Conservation (phyloP, 92 coral and sea anemone genomes). For the Phenganax marumi region DNA sequence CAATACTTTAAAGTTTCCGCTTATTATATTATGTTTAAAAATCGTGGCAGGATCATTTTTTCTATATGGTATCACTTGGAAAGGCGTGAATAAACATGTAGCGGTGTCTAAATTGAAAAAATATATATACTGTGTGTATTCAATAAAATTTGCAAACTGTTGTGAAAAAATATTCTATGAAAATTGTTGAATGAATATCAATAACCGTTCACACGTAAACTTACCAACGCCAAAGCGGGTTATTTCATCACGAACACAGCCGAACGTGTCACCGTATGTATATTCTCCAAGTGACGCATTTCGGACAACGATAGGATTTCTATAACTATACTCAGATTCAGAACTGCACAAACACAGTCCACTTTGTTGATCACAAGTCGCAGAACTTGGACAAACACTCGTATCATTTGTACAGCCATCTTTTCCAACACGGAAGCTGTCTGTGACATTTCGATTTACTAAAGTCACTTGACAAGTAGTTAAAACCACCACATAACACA, state of each 20-base stretch:
- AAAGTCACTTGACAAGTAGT: conserved; percentile 11
- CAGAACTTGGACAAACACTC: background rate
- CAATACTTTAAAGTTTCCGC: too few relatives aligned
- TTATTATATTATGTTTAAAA: background rate
- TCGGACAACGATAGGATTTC: background rate
- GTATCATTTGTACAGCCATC: conserved; percentile 15
- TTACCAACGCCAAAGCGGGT: background rate
- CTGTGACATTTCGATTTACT: conserved; percentile 31
- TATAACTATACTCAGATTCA: background rate
- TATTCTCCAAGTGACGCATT: too few relatives aligned
- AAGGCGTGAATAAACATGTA: conserved; percentile 4
- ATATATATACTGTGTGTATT: background rate
- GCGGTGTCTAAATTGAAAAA: background rate
- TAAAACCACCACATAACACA: background rate
- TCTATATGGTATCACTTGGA: conserved; percentile 21
- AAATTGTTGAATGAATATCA: too few relatives aligned
- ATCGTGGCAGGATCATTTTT: background rate
- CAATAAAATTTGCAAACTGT: too few relatives aligned
- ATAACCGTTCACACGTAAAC: too few relatives aligned
- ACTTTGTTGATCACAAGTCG: conserved; percentile 5
- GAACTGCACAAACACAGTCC: conserved; percentile 10
- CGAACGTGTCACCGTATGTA: background rate
- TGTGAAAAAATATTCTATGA: too few relatives aligned
- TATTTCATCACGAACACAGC: background rate
- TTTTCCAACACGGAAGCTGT: conserved; percentile 37